Evolutionary conservation across 2,113 vertebrate species (phyloP), one percentile per base, ranked within the genome.

Genomic region (Bujurquina vittata): DNA sequence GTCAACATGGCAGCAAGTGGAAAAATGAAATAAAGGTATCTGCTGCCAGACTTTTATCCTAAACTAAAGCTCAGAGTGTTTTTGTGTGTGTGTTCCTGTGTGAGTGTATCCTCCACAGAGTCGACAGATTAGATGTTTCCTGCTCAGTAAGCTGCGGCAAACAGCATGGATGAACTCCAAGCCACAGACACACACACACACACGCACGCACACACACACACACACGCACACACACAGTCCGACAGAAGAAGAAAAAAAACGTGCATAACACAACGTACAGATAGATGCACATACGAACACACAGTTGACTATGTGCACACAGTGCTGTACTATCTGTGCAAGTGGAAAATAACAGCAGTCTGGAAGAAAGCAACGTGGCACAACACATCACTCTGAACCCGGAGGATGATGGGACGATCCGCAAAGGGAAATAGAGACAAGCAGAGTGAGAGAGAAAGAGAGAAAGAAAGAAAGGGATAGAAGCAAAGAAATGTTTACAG

Each of bases 41-140:
- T 10, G 15, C 6, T 56, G 75, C 33, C 72, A 74, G 62, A 76
- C 20, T 78, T 84, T 81, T 57, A 83, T 85, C 62, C 73, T 54
- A 65, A 75, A 81, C 79, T 63, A 82, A 78, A 86, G 62, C 58
- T 56, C 55, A 14, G 65, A 9, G 72, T 80, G 62, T 79, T 20
- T 56, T 35, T 63, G 73, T 75, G 23, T 80, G 52, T 65, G 52
- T 75, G 75, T 76, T 75, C 76, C 59, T 67, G 37, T 65, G 76
- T 62, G 65, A 77, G 35, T 46, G 78, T 62, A 9, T 69, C 85
- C 33, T 74, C 63, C 55, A 46, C 76, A 79, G 75, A 92, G 82
- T 81, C 46, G 10, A 75, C 78, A 89, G 90, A 94, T 93, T 91
- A 88, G 89, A 92, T 79, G 83, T 83, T 92, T 93, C 91, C 93